Conservation (phyloP, 2,888 invertebrate genomes). For the Oeneis ivallda region DNA sequence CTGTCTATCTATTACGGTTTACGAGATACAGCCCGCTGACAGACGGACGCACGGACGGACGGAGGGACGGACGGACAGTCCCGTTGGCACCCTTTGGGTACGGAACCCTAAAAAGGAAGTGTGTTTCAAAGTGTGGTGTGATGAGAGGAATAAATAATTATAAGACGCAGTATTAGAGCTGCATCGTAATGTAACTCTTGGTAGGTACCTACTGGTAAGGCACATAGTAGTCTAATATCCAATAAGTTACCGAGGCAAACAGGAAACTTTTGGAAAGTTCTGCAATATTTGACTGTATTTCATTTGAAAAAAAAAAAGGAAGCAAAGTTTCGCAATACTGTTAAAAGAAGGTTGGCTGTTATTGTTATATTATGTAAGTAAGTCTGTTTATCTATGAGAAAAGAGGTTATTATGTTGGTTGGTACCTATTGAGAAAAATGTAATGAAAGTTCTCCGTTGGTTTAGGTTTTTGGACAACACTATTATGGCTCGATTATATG, state of each 20-base stretch:
- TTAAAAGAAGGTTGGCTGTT: slow-evolving; percentile 23
- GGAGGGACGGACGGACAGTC: no score
- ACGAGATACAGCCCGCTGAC: no score
- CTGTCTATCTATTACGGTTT: no score
- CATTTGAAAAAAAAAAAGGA: neutral
- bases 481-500: slow-evolving; percentile 6
- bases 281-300: slow-evolving; percentile 14
- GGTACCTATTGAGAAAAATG: slow-evolving; percentile 24
- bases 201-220: no score
- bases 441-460: slow-evolving; percentile 14
- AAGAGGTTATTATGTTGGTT: slow-evolving; percentile 26
- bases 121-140: no score
- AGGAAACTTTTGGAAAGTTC: slow-evolving; percentile 2
- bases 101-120: no score
- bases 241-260: slow-evolving; percentile 9
- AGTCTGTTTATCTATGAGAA: no score
- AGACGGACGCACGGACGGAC: no score
- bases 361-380: slow-evolving; percentile 35
- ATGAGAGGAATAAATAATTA: no score
- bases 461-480: slow-evolving; percentile 11
- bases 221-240: neutral
- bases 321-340: slow-evolving; percentile 13
- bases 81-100: no score
- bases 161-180: no score
- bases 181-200: no score